Evolutionary conservation across 2,888 invertebrate species (phyloP), one percentile per base, ranked within the genome.

Genomic region (Eristalinus aeneus): DNA sequence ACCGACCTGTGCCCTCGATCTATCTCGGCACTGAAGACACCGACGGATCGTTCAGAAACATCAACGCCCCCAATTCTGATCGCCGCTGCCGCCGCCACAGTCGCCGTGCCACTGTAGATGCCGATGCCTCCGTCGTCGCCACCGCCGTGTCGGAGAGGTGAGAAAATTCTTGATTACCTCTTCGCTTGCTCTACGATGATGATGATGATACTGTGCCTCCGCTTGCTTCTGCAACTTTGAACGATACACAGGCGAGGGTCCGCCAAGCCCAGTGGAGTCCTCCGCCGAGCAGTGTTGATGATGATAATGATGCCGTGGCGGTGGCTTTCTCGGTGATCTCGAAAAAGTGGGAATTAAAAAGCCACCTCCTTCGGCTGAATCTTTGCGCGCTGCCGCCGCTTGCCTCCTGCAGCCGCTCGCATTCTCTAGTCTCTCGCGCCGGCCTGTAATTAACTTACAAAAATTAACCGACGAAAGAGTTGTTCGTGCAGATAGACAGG

Each of bases 1-100:
- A 76, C 84, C 84, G 74, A 79, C 80, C 69, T 69, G 76, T 54
- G 61, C 76, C 67, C 65, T 75, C 79, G 64, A 75, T 69, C 75
- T 53, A 63, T 56, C 53, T 67, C 12, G 31, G n/a, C 46, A 23
- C 58, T 73, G 74, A 53, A 76, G 64, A 58, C 56, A 77, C 78
- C 82, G 69, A 36, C 90, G 91, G 90, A 91, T 89, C 91, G 89
- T 91, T 91, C 90, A 91, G 88, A 89, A 90, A 77, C 87, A 89
- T 89, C 89, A 90, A 91, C 91, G 91, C 91, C 91, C 90, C 88
- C 90, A 86, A 82, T 86, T 64, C 74, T 54, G 82, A 69, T 39
- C 32, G 69, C 64, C 58, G 60, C n/a, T n/a, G n/a, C n/a, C n/a
- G n/a, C n/a, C n/a, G n/a, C n/a, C n/a, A n/a, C n/a, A n/a, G n/a